Conservation (phyloP, 2,888 invertebrate species). For the Arrhopalites spinosus region DNA sequence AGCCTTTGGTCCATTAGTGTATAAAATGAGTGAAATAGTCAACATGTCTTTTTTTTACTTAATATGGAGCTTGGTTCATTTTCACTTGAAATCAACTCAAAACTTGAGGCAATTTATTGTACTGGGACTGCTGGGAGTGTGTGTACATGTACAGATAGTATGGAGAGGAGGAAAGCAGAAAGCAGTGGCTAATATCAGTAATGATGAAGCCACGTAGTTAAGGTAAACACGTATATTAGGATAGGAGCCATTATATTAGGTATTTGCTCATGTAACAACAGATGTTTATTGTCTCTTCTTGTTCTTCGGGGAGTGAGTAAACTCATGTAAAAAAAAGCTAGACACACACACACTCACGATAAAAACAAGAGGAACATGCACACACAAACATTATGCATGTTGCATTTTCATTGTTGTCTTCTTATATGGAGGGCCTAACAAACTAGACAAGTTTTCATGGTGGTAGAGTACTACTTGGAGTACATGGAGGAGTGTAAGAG, state of each 20-base stretch:
- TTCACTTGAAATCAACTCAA: conserved; percentile 4
- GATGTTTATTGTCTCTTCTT: conserved; percentile 36
- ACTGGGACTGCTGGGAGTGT: too few relatives aligned
- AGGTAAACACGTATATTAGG: too few relatives aligned
- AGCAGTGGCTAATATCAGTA: background rate
- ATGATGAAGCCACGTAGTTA: too few relatives aligned
- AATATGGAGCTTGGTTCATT: background rate
- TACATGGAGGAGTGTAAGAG: too few relatives aligned
- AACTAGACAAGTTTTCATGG: background rate
- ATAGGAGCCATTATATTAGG: background rate
- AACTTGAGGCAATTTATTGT: background rate
- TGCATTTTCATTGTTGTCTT: conserved; percentile 2
- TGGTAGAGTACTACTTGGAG: background rate
- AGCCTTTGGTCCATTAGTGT: background rate
- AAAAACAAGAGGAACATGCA: background rate
- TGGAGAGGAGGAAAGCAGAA: background rate
- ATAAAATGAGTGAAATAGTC: background rate
- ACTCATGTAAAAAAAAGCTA: conserved; percentile 4
- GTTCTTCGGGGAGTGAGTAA: conserved; percentile 21
- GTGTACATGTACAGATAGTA: too few relatives aligned
- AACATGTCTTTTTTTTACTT: background rate
- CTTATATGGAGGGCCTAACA: background rate
- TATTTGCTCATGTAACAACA: conserved; percentile 22
- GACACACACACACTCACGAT: background rate
- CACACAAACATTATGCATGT: background rate